Evolutionary conservation across 2,797 vertebrate species (phyloP).

Genomic region (Passerculus sandwichensis): DNA sequence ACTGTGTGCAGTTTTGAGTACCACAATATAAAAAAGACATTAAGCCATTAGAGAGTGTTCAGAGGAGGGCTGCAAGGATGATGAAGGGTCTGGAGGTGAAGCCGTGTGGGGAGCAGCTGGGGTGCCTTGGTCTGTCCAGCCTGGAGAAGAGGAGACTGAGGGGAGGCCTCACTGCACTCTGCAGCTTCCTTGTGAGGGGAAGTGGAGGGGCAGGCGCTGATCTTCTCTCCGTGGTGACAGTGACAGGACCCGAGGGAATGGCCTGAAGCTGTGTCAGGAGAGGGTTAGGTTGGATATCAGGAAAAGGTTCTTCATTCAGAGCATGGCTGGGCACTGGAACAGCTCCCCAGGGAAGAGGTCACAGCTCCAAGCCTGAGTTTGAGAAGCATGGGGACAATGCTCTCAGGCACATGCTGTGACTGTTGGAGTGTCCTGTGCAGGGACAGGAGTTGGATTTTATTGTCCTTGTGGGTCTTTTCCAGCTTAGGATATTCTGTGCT

Average conservation of each 20-base stretch:
- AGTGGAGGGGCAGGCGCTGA: not conserved
- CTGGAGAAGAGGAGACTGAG: not conserved
- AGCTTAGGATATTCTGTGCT: not conserved
- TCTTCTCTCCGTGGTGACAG: not conserved
- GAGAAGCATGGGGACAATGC: not conserved
- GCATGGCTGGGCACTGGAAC: not conserved
- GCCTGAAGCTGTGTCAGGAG: not conserved
- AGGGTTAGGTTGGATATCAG: not conserved
- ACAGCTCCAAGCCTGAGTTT: fast-evolving
- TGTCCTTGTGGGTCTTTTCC: not conserved
- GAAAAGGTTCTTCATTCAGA: not conserved
- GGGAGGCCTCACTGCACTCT: fast-evolving
- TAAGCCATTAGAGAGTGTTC: not conserved
- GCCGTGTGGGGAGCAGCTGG: not conserved
- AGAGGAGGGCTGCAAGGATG: not conserved
- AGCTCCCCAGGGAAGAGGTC: not conserved
- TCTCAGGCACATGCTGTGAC: not conserved
- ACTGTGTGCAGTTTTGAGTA: not conserved
- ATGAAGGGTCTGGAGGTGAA: not conserved
- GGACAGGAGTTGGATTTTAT: not conserved
- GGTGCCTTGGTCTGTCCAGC: not conserved
- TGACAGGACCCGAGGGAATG: not conserved
- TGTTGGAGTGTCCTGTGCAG: not conserved
- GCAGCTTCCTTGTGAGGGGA: fast-evolving
- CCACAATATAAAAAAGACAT: not conserved